Evolutionary conservation across 2,797 vertebrate genomes (phyloP).

Genomic region (Hemibagrus guttatus): DNA sequence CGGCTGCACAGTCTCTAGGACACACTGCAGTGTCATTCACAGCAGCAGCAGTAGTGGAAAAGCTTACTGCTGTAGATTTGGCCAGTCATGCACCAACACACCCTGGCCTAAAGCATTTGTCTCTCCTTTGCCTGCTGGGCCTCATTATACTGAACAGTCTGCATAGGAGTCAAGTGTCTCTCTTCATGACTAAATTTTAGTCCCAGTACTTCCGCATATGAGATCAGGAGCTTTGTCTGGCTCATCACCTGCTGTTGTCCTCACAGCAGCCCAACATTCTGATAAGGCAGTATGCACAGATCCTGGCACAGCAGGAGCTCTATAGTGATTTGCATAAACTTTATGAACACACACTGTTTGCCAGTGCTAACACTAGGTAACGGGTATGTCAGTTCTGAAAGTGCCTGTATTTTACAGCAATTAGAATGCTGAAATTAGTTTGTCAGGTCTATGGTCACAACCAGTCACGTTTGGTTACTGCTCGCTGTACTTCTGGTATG

Average conservation of each 20-base stretch:
- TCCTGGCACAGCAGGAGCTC: not conserved
- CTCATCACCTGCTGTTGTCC: constrained; percentile 28
- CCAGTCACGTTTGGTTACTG: not conserved
- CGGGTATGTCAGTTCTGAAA: not conserved
- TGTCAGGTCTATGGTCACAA: not conserved
- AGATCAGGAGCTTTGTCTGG: constrained; percentile 22
- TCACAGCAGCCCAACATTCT: constrained; percentile 9
- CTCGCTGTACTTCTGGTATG: not conserved
- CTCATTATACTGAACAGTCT: constrained; percentile 23
- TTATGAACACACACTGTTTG: not conserved
- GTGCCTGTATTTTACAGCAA: not conserved
- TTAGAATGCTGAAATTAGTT: constrained; percentile 6
- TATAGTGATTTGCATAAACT: constrained; percentile 13
- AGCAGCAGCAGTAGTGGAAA: not conserved
- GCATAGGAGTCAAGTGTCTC: not conserved
- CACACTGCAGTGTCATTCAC: not conserved
- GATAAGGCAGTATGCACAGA: constrained; percentile 19
- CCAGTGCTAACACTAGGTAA: not conserved
- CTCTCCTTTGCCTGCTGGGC: not conserved
- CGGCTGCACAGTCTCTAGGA: not conserved
- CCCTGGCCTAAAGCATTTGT: not conserved
- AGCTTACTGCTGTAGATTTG: not conserved
- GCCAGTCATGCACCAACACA: not conserved
- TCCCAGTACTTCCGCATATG: not conserved
- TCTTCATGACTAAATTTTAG: constrained; percentile 1